Evolutionary conservation across 2,888 invertebrate species (phyloP), one percentile per base, ranked within the genome.

Genomic region (Athalia cordata): DNA sequence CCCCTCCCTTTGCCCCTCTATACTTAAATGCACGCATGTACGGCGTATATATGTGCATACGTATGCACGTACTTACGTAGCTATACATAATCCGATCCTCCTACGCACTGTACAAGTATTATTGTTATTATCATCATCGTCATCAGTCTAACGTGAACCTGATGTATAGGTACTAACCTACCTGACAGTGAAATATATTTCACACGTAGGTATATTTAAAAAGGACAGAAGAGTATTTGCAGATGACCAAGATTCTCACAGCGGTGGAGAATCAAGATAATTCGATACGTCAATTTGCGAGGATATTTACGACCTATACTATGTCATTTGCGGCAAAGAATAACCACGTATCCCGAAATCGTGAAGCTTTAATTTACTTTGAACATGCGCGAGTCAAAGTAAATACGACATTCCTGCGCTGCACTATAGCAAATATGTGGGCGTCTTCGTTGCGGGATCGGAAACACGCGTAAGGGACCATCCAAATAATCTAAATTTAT

Each of bases 1-100:
- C 55, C 47, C 61, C 43, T 66, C 61, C n/a, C 62, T 68, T 74
- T 49, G 29, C 29, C 61, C 64, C 52, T 62, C n/a, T 43, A 47
- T 43, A 47, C 15, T 29, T 29, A 29, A 29, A 29, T 29, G 29
- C 29, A 29, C 29, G 29, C 29, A 29, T 29, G 29, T 29, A 29
- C 29, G 2, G 50, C 50, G 13, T 11, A 43, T 45, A 15, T 43
- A 8, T 45, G 29, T 6, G 6, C 55, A 11, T 43, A 45, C 11
- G 52, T 29, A 5, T 52, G 11, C 29, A 11, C 6, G 45, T 29
- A 52, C 50, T 68, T 68, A 29, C 29, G 29, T 43, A 52, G 43
- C 29, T 29, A n/a, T 9, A 43, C 2, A 52, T 68, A 68, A 68
- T 52, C 55, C 68, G 52, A 55, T 50, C 68, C 68, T 68, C 68